Evolutionary conservation across 2,113 vertebrate species (phyloP), one percentile per base, ranked within the genome.

Genomic region (Apteryx owenii): DNA sequence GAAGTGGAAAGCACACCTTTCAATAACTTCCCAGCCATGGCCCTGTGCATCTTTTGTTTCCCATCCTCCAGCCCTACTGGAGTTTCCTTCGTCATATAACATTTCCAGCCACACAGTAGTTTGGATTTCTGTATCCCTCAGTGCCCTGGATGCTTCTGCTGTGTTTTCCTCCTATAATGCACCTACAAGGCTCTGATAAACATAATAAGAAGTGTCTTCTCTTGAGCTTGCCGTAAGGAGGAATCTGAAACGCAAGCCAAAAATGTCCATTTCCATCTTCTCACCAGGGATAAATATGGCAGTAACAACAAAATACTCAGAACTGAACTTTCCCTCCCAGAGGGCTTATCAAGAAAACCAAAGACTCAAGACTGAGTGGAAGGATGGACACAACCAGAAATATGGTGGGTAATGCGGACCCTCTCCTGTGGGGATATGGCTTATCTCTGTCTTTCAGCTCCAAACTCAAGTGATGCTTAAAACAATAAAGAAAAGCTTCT

Each of bases 121-220:
- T 36, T 4, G 7, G 44, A 50, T 71, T 79, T 66, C 28, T 66
- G n/a, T 50, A n/a, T 6, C n/a, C 4, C 29, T 81, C 2, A 0
- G 11, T 62, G 69, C 64, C 60, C 19, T 1, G 5, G 15, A 10
- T 90, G 51, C 25, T 8, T 44, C 48, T 19, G 9, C 2, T 26
- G 14, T 46, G 31, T 44, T 19, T 75, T n/a, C n/a, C 36, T 26
- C n/a, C 73, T 1, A 3, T 56, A 33, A 62, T 40, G 14, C 25
- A 54, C 25, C 53, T 54, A 54, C 25, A 54, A 54, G 28, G 28
- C 54, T 56, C 21, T 38, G 20, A 25, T 25, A 5, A 70, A 19
- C 2, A 12, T 48, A 4, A 16, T 38, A 7, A 4, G 5, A 7
- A 0, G 0, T 60, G 58, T 10, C 68, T 81, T 89, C 64, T 86